Conservation (phyloP, 2,113 vertebrate genomes). For the Oreotragus oreotragus region DNA sequence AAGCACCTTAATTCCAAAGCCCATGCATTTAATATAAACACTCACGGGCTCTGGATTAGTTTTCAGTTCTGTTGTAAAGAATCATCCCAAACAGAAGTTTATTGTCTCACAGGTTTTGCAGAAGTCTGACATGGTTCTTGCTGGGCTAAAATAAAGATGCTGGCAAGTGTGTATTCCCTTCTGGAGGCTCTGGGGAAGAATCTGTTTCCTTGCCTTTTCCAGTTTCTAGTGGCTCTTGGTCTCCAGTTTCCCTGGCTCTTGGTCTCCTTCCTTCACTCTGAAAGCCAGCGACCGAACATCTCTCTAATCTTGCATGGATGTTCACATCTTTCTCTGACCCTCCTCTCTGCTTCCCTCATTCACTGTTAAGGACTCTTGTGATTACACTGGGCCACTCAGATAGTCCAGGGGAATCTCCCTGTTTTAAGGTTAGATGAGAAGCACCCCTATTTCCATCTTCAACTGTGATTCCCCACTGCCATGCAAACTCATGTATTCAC, state of each 20-base stretch:
- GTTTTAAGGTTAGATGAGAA: not conserved
- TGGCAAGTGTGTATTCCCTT: not conserved
- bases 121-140: not conserved
- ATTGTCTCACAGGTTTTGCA: not conserved
- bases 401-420: not conserved
- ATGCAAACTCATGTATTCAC: not conserved
- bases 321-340: not conserved
- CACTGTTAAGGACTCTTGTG: not conserved
- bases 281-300: not conserved
- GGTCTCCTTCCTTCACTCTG: not conserved
- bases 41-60: not conserved
- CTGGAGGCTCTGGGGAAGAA: not conserved
- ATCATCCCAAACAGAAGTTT: not conserved
- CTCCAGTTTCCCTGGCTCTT: not conserved
- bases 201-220: not conserved
- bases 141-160: not conserved
- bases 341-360: not conserved
- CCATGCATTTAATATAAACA: not conserved
- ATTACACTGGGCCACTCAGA: not conserved
- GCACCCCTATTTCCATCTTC: not conserved
- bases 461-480: not conserved
- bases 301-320: not conserved
- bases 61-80: not conserved
- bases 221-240: not conserved
- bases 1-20: not conserved